Evolutionary conservation across 2,797 vertebrate genomes (phyloP).

Genomic region (Coranthus polyacanthus): DNA sequence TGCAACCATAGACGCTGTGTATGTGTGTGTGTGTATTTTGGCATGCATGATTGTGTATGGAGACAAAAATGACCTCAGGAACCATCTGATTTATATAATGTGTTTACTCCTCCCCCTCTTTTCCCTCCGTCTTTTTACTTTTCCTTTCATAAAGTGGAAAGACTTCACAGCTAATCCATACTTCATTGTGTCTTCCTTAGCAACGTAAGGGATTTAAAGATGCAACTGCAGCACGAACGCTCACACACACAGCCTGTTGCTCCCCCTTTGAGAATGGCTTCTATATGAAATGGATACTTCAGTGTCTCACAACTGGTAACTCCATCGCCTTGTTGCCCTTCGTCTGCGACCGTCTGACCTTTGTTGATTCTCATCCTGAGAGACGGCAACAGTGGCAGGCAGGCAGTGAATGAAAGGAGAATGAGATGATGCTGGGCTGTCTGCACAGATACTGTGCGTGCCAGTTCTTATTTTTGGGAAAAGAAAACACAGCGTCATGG

Average conservation of each 20-base stretch:
- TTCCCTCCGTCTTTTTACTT: not conserved
- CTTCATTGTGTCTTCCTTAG: constrained; percentile 35
- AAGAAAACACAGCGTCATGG: constrained; percentile 52
- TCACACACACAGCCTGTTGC: constrained; percentile 18
- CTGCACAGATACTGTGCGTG: constrained; percentile 52
- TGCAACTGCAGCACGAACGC: constrained; percentile 6
- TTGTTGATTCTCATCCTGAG: constrained; percentile 56
- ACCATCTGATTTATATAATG: constrained; percentile 66
- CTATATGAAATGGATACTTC: constrained; percentile 57
- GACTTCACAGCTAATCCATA: constrained; percentile 37
- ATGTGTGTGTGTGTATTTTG: constrained; percentile 38
- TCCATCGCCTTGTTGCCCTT: constrained; percentile 62
- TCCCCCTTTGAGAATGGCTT: constrained; percentile 7
- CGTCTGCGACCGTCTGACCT: constrained; percentile 66
- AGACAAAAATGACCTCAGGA: constrained; percentile 67
- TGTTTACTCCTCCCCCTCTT: constrained; percentile 32
- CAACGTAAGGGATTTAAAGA: constrained; percentile 20
- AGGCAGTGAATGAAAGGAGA: constrained; percentile 55
- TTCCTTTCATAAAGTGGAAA: constrained; percentile 30
- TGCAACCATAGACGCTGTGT: constrained; percentile 52
- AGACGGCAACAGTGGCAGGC: constrained; percentile 39
- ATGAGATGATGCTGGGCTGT: constrained; percentile 45
- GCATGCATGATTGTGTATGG: constrained; percentile 30
- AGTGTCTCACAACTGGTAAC: constrained; percentile 58
- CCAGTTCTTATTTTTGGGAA: constrained; percentile 68